phyloP scores from a whole-genome alignment of 1,140 invertebrate species.

The Macrobrachium rosenbergii region DNA sequence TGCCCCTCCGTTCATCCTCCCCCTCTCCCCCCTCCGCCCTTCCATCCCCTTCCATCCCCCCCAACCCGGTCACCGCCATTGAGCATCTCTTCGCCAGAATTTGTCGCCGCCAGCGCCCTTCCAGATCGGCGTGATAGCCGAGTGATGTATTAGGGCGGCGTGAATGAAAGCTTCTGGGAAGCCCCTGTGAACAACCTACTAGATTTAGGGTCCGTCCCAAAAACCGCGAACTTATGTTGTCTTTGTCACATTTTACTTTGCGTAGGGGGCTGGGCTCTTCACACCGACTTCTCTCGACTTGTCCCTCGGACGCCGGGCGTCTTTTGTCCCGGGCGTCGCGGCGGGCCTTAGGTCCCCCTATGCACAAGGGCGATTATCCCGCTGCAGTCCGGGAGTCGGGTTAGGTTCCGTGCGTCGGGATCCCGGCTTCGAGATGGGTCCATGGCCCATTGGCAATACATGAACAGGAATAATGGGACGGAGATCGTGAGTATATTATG shows the following conservation, averaged over 20 bases:
- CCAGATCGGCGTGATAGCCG: neutral
- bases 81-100: neutral
- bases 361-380: neutral
- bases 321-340: neutral
- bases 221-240: slow-evolving; percentile 45
- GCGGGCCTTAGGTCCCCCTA: too few relatives aligned
- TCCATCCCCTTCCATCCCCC: neutral
- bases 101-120: neutral
- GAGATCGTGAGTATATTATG: slow-evolving; percentile 39
- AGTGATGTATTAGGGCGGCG: slow-evolving; percentile 10
- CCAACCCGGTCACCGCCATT: neutral
- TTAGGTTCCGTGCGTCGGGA: neutral
- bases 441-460: slow-evolving; percentile 51
- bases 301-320: too few relatives aligned
- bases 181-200: neutral
- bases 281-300: too few relatives aligned
- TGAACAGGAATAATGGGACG: slow-evolving; percentile 38
- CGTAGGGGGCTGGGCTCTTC: slow-evolving; percentile 11
- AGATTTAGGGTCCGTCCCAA: slow-evolving; percentile 9
- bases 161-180: slow-evolving; percentile 21
- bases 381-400: too few relatives aligned
- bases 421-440: slow-evolving; percentile 8
- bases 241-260: slow-evolving; percentile 56
- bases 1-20: too few relatives aligned
- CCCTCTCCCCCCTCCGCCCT: neutral